Evolutionary conservation across 1,140 invertebrate species (phyloP), one percentile per base, ranked within the genome.

Genomic region (Zaprionus inermis): DNA sequence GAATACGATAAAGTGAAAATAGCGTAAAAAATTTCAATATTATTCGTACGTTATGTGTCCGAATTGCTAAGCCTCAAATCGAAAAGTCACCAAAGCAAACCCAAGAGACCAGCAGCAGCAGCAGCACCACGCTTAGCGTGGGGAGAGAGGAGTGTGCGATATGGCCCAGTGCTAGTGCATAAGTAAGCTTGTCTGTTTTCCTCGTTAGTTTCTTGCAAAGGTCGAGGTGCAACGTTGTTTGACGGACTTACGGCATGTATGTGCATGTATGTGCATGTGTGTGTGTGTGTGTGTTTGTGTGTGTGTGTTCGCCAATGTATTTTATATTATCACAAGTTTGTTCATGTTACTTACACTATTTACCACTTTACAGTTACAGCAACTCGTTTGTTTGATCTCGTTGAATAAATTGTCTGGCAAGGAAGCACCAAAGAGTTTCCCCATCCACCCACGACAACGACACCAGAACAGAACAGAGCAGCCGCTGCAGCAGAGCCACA

Each of bases 371-470:
- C 72, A 82, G 80, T 65, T 82, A 60, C 76, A 77, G 64, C 59
- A 67, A 67, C 54, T 59, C 58, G 46, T 64, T 64, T 73, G 64
- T 67, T 68, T 49, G 79, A 71, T 67, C 67, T 72, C 80, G 80
- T 83, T 83, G 80, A 76, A 18, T 54, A 18, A 44, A 57, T 63
- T 69, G 30, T 74, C 22, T 74, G 86, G 69, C 82, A 78, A 82
- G 84, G 79, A 91, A 90, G 74, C 79, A 91, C 36, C 59, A 83
- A 91, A 91, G 82, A 91, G 88, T 91, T 91, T 91, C 68, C 81
- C 56, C 49, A 72, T 67, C 79, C 76, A 79, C 11, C 54, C 68
- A 72, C 59, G 28, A 69, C 58, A 75, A 70, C 34, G 32, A 72
- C 20, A 74, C 68, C 34, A 59, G 28, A 54, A 52, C n/a, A 41